Evolutionary conservation across 2,113 vertebrate species (phyloP).

Genomic region (Phylloscopus whistleri): DNA sequence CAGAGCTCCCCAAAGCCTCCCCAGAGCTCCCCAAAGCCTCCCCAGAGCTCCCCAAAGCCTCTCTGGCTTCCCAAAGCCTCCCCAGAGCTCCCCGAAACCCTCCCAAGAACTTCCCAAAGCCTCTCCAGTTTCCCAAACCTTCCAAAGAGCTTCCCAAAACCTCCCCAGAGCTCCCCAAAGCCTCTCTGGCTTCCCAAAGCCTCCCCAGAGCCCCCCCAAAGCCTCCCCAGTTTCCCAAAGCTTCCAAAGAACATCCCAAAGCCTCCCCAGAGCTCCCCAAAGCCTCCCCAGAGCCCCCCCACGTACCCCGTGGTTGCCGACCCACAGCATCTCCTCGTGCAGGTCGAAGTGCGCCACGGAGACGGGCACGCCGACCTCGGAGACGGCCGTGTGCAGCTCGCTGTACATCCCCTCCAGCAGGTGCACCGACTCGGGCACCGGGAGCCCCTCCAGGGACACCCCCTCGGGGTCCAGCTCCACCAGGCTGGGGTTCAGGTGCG

Average conservation of each 20-base stretch:
- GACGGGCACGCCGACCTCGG: conserved; percentile 92
- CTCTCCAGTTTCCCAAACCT: no score
- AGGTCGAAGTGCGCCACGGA: conserved; percentile 90
- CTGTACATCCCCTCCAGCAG: conserved; percentile 97
- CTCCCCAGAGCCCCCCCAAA: no score
- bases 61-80: no score
- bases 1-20: neutral
- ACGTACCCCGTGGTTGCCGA: conserved; percentile 93
- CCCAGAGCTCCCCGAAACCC: no score
- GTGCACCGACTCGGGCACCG: conserved; percentile 82
- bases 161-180: no score
- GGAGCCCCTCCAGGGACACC: conserved; percentile 76
- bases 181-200: no score
- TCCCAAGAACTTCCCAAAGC: no score
- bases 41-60: accelerated
- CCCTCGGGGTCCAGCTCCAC: conserved; percentile 90
- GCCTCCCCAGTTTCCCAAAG: no score
- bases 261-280: accelerated
- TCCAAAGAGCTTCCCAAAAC: no score
- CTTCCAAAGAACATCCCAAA: no score
- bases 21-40: accelerated
- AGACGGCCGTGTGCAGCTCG: conserved; percentile 90
- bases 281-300: neutral
- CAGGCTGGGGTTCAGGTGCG: conserved; percentile 83
- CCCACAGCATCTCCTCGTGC: conserved; percentile 96